Percentiles rank a stretch among this genome's conserved stretches.
phyloP scores from a whole-genome alignment of 2,797 vertebrate genomes.

The Megalops cyprinoides region DNA sequence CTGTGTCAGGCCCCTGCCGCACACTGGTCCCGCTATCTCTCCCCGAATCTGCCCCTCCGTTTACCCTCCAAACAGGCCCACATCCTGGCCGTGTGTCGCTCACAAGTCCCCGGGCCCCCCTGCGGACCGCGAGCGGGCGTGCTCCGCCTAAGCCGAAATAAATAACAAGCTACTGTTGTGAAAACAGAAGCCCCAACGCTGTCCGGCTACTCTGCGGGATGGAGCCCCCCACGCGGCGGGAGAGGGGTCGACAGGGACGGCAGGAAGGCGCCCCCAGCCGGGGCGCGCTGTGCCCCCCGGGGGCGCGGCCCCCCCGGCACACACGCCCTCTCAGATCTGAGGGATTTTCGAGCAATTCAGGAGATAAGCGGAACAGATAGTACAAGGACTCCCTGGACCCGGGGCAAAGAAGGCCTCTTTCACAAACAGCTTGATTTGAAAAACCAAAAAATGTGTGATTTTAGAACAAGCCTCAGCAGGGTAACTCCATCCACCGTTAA shows the following conservation, averaged over 20 bases:
- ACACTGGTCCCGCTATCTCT: background rate
- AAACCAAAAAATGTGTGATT: conserved; percentile 8
- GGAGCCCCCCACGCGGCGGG: background rate
- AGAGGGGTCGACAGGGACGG: background rate
- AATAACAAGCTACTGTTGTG: conserved; percentile 6
- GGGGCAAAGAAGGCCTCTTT: background rate
- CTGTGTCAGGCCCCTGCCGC: background rate
- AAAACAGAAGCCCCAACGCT: background rate
- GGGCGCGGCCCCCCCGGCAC: background rate
- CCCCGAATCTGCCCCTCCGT: conserved; percentile 1
- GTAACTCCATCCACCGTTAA: conserved; percentile 1
- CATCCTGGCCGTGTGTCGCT: conserved; percentile 7
- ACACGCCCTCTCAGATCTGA: background rate
- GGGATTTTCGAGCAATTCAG: background rate
- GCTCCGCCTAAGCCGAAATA: background rate
- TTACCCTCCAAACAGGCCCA: conserved; percentile 18
- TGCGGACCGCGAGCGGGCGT: background rate
- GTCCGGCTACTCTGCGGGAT: background rate
- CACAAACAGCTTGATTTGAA: conserved; percentile 7
- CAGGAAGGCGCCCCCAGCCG: too few species aligned
- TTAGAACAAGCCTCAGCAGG: conserved; percentile 4
- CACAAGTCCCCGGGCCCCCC: background rate
- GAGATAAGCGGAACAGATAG: background rate
- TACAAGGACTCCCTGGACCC: background rate
- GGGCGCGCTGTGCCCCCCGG: too few species aligned